Base-by-base conservation (phyloP, 2,888 invertebrate species). In the Torymus texanus region DNA sequence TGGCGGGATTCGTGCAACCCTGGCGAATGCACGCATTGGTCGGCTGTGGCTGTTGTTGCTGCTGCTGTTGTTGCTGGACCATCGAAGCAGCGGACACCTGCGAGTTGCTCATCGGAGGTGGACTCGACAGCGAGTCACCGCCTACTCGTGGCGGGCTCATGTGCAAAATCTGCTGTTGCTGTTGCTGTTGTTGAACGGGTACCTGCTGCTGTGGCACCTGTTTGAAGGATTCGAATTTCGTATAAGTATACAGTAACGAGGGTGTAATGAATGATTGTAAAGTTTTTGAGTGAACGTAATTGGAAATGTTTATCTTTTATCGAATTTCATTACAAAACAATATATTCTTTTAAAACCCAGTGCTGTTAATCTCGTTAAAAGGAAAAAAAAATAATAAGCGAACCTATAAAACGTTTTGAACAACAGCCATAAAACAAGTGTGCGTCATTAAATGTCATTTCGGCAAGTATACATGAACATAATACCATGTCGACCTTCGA, bases 1-100 rank as follows among this genome's bases (percentile, higher is more conserved):
- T 95, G 83, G 97, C 97, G 63, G 95, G 94, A 91, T 98, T 98
- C 83, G 94, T 94, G 91, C 98, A 98, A 84, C 97, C 97, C 87
- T 95, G 95, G 82, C 97, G 94, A 87, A 97, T 96, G 91, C 97
- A 97, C 79, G 95, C 85, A 79, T 88, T 86, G 81, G 89, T 84
- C 55, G 86, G 86, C 67, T 86, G 85, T 65, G 88, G 84, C 63
- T 88, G 89, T 16, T 81, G 79, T 16, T 70, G 78, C 21, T 76
- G 77, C 58, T 76, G 77, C 58, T 77, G 77, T 16, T 80, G 80
- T n/a, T 78, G 78, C 13, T 76, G 75, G n/a, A 61, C 75, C 75
- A 75, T 75, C n/a, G 76, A 62, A 10, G 61, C 73, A 3, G 56
- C 55, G 14, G 61, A 41, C 5, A 53, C 66, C 24, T 76, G 85